Percentiles rank a stretch among this genome's conserved stretches.
These are phyloP conservation scores for Cephalopachus bancanus DNA, from an alignment of 2,797 vertebrate genomes.

Conservation along the genomic window DNA sequence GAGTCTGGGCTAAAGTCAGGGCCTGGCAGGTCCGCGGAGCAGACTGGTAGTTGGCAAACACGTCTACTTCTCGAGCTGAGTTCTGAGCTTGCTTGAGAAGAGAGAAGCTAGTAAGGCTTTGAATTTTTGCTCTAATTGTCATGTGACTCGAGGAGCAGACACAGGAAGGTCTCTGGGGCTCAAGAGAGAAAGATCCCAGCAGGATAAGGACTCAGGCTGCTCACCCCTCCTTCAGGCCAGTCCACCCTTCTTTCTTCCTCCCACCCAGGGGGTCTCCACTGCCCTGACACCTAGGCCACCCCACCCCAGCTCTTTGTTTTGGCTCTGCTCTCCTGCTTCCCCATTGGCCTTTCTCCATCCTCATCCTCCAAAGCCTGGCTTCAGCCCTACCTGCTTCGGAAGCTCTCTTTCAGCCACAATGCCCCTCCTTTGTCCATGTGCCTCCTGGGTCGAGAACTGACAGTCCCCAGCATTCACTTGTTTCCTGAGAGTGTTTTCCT, in stretches of 20 bases:
- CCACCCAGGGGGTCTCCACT: neutral
- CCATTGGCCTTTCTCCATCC: neutral
- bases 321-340: neutral
- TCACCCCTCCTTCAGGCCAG: neutral
- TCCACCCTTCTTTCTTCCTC: neutral
- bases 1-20: neutral
- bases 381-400: constrained; percentile 52
- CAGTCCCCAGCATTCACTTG: neutral
- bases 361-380: neutral
- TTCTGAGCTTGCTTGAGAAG: neutral
- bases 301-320: neutral
- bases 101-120: neutral
- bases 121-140: neutral
- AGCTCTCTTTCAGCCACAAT: neutral
- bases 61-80: rapidly evolving
- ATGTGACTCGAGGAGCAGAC: neutral
- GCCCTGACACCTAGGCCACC: rapidly evolving
- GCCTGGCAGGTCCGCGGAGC: neutral
- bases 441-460: neutral
- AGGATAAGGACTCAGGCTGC: neutral
- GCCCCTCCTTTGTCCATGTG: neutral
- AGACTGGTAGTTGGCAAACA: neutral
- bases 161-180: neutral
- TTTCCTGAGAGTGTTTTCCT: neutral
- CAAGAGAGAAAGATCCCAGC: neutral